phyloP scores from a whole-genome alignment of 2,113 vertebrate genomes.

The Microtus richardsoni region DNA sequence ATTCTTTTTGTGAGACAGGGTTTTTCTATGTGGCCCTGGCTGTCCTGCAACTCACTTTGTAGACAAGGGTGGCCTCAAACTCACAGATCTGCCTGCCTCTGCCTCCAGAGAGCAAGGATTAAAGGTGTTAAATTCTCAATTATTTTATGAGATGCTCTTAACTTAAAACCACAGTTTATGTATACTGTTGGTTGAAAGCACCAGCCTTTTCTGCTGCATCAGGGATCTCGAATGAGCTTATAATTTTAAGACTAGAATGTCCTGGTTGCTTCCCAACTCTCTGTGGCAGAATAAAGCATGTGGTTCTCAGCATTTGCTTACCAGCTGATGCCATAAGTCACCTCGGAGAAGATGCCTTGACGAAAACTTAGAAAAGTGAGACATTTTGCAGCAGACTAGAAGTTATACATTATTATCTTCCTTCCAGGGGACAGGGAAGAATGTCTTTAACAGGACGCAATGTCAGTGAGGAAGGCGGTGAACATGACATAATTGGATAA shows the following conservation, averaged over 20 bases:
- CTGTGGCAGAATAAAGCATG: background rate
- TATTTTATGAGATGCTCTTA: background rate
- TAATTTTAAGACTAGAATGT: background rate
- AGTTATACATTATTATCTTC: constrained; percentile 24
- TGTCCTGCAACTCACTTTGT: background rate
- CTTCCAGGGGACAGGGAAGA: constrained; percentile 27
- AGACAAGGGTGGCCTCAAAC: background rate
- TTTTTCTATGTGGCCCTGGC: background rate
- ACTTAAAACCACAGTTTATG: background rate
- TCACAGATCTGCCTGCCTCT: background rate
- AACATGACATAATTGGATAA: background rate
- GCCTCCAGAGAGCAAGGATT: background rate
- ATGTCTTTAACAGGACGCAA: background rate
- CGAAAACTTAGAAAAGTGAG: constrained; percentile 17
- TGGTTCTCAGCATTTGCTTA: background rate
- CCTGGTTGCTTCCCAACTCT: background rate
- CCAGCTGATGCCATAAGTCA: background rate
- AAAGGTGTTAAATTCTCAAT: background rate
- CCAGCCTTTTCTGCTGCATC: background rate
- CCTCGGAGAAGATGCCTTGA: background rate
- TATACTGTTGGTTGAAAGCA: background rate
- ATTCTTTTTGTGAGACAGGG: background rate
- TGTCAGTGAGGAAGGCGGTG: background rate
- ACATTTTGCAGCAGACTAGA: constrained; percentile 24
- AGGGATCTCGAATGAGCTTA: background rate